phyloP scores from a whole-genome alignment of 2,888 invertebrate species.

The Conistra vaccinii region DNA sequence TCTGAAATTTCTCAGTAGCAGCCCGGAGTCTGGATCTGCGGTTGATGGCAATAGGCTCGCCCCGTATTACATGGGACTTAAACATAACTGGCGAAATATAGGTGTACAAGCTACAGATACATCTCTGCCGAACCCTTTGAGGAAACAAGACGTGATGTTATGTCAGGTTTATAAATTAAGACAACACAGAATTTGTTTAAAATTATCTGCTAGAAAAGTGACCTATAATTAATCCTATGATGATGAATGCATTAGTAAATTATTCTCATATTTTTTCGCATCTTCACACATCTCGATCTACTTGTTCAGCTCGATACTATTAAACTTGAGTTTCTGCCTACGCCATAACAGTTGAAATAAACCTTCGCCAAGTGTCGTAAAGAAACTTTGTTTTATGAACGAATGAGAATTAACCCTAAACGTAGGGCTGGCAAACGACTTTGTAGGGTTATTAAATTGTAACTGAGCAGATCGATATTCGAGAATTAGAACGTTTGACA shows the following conservation, averaged over 20 bases:
- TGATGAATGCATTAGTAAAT: background rate
- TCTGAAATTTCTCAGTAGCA: no score
- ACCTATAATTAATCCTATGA: background rate
- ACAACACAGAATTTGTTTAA: background rate
- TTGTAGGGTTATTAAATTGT: slow-evolving; percentile 8
- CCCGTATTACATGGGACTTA: no score
- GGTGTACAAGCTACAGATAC: no score
- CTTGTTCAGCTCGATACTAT: slow-evolving; percentile 31
- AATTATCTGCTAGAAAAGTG: background rate
- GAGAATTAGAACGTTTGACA: slow-evolving; percentile 2
- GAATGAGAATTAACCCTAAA: slow-evolving; percentile 50
- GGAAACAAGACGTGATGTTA: no score
- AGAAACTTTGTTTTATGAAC: slow-evolving; percentile 60
- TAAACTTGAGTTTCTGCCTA: slow-evolving; percentile 51
- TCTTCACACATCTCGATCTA: slow-evolving; percentile 13
- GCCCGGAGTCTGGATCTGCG: no score
- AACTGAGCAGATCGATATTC: slow-evolving; percentile 1
- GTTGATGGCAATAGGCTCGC: no score
- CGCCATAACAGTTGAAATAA: slow-evolving; percentile 44
- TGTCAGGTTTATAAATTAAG: no score
- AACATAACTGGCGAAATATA: no score
- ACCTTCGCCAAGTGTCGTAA: slow-evolving; percentile 58
- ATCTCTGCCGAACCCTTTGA: no score
- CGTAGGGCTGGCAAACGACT: slow-evolving; percentile 41
- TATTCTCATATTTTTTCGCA: background rate